Evolutionary conservation across 2,797 vertebrate genomes (phyloP).

Genomic region (Kryptopterus vitreolus): DNA sequence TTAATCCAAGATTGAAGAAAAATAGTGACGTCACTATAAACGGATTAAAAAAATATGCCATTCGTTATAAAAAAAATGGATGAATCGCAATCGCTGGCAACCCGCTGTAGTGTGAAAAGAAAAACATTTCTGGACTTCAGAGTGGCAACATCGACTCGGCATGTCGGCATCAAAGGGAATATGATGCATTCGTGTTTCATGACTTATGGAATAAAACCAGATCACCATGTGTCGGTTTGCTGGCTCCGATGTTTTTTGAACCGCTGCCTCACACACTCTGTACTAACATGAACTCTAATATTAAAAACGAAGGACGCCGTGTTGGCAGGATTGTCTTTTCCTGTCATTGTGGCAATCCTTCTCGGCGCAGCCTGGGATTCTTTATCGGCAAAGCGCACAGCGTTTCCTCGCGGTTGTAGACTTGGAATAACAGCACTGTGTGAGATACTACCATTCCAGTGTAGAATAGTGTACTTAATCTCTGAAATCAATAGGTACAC

Average conservation of each 20-base stretch:
- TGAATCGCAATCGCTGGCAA: background rate
- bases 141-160: background rate
- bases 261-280: background rate
- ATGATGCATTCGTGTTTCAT: background rate
- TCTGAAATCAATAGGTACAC: background rate
- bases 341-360: conserved; percentile 28
- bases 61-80: background rate
- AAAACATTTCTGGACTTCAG: background rate
- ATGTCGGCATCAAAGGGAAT: conserved; percentile 1
- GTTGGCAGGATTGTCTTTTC: conserved; percentile 21
- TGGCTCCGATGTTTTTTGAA: conserved; percentile 16
- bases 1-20: background rate
- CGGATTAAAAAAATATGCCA: background rate
- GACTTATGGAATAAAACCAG: conserved; percentile 1
- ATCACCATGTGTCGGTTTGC: background rate
- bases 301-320: conserved; percentile 23
- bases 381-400: conserved; percentile 14
- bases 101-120: background rate
- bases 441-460: no score
- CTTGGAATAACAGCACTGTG: no score
- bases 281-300: conserved; percentile 20
- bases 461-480: background rate
- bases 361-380: conserved; percentile 1
- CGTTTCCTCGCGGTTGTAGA: conserved; percentile 6
- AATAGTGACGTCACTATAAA: background rate